A percentile compares a stretch with the other conserved stretches of the same genome.
Conservation (phyloP, 2,113 vertebrate genomes). For the Rhipidura dahli region DNA sequence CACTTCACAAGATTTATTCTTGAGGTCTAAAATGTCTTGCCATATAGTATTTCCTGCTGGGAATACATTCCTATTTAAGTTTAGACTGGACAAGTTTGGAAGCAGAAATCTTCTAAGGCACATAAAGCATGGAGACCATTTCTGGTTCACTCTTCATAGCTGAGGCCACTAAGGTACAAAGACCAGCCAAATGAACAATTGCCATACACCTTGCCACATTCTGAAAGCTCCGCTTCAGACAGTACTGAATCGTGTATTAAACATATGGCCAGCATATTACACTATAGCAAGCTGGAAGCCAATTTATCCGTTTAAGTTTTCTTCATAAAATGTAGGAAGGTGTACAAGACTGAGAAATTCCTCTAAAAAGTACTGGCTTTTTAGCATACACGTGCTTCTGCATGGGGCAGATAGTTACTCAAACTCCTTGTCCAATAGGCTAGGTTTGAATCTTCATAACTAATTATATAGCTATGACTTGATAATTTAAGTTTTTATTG, state of each 20-base stretch:
- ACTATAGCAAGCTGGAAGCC: neutral
- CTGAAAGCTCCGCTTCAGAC: neutral
- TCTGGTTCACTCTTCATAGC: neutral
- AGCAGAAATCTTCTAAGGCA: neutral
- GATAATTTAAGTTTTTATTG: neutral
- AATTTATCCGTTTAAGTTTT: neutral
- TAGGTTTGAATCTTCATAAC: neutral
- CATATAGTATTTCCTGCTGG: neutral
- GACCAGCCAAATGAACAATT: neutral
- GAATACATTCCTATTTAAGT: neutral
- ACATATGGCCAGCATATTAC: neutral
- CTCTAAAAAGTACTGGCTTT: neutral
- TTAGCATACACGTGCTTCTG: neutral
- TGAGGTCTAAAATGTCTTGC: neutral
- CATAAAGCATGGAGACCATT: neutral
- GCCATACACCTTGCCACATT: neutral
- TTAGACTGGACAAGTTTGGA: neutral
- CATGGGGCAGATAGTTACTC: accelerated
- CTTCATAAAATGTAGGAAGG: neutral
- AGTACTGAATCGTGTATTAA: neutral
- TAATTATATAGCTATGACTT: neutral
- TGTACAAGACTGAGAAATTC: neutral
- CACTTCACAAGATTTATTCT: neutral
- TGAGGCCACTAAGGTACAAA: neutral
- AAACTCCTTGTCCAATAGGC: neutral